These are phyloP conservation scores for Celastrina argiolus DNA, from an alignment of 2,888 invertebrate genomes.

Conservation along the genomic window DNA sequence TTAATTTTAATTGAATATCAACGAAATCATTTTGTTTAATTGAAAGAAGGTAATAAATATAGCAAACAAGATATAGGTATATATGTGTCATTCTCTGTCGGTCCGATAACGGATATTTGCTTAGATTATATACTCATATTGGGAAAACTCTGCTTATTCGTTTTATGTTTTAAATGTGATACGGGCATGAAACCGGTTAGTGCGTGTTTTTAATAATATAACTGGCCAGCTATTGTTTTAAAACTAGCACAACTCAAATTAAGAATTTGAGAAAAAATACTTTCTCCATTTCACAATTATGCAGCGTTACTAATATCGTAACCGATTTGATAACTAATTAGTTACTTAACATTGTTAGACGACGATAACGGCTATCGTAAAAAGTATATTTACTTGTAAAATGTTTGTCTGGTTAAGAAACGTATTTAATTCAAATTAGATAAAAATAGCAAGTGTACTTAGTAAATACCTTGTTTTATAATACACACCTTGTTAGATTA, in stretches of 20 bases:
- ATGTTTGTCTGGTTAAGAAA: background rate
- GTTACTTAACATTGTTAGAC: constrained; percentile 21
- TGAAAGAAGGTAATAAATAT: background rate
- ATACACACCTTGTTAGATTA: no score
- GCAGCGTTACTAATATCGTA: constrained; percentile 24
- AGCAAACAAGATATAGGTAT: background rate
- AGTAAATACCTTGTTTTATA: no score
- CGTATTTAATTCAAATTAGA: no score
- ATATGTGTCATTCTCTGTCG: no score
- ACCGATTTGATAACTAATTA: constrained; percentile 23
- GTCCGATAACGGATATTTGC: no score
- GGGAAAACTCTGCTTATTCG: no score
- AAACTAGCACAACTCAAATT: background rate
- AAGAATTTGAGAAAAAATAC: constrained; percentile 7
- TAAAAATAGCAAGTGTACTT: no score
- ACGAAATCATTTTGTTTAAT: background rate
- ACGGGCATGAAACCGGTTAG: background rate
- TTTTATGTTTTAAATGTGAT: no score
- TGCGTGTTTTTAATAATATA: background rate
- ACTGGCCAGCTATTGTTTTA: background rate
- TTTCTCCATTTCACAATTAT: constrained; percentile 24
- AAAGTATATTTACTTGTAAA: background rate
- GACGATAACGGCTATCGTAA: background rate
- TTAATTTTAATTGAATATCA: background rate
- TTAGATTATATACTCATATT: no score